Evolutionary conservation across 2,797 vertebrate species (phyloP), one percentile per base, ranked within the genome.

Genomic region (Tenualosa thibaudeaui): DNA sequence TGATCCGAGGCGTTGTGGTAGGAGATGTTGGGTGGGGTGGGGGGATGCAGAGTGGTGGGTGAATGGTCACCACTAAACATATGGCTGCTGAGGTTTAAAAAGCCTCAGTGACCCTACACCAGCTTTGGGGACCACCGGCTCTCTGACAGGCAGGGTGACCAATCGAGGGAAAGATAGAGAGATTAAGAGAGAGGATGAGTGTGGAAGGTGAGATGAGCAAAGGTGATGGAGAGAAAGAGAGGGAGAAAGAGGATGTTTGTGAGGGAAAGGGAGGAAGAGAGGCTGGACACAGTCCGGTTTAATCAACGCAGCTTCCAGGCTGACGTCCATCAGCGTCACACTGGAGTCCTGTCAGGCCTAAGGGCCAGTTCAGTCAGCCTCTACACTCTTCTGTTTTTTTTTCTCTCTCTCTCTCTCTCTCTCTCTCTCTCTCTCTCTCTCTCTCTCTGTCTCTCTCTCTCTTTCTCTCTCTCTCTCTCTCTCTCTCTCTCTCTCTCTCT

Each of bases 281-380:
- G 65, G 26, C 85, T 81, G 85, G 85, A 84, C 87, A 85, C 58
- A 53, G 81, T 81, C 85, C 37, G 46, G 81, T 87, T 89, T 89
- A 88, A 88, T 90, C 89, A 87, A 86, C 82, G 22, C 82, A 54
- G 26, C 62, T 85, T 88, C 56, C 43, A 85, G 60, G 62, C 82
- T 19, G 40, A 86, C 81, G 81, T 90, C 88, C 83, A 85, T 89
- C 89, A 89, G 37, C 50, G 68, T 82, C 75, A 26, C 86, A 82
- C 84, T 85, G 88, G 86, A 78, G 87, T 22, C 82, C 89, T 85
- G 86, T 88, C 89, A 81, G 51, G 78, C 62, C 62, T 68, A 13
- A 31, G 49, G 82, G 51, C 49, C 58, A 15, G 81, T 56, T 53
- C 50, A 65, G 83, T 82, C 84, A 81, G 82, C n/a, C 60, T 65